Evolutionary conservation across 2,113 vertebrate genomes (phyloP), one percentile per base, ranked within the genome.

Genomic region (Cavia porcellus): DNA sequence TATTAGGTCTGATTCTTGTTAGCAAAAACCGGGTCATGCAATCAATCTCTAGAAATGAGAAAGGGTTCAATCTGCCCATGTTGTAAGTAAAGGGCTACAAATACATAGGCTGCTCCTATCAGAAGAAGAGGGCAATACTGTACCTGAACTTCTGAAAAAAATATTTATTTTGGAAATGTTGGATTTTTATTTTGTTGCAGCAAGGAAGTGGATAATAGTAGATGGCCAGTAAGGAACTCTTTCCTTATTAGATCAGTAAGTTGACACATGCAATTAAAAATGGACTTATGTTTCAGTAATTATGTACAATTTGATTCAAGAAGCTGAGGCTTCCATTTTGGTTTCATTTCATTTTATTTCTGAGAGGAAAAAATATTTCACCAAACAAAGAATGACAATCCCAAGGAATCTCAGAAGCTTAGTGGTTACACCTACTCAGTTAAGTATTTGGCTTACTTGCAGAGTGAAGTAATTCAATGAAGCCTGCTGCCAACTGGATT

Each of bases 401-500:
- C 92, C 25, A 62, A 62, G 38, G 50, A 96, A 68, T 90, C 32
- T 84, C 96, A 95, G 83, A 86, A 86, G 93, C 66, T 70, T 52
- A 28, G 92, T 88, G 59, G 77, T 92, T 89, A 96, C 70, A 93
- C 91, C 91, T 97, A 95, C 64, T 94, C 96, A 86, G 85, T 96
- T 96, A 88, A 68, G 66, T 82, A 68, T 88, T 95, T 98, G 97
- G 89, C 86, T 94, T 64, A 30, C 62, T 96, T 59, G 32, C 59
- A 92, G 77, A 92, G 86, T 93, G 92, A 96, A 94, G 94, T 95
- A 81, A 96, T 93, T 75, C 92, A 38, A 96, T 87, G 79, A 89
- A 89, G 35, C 47, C 90, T 92, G 92, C 93, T 88, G 93, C 70
- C 77, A n/a, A 93, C 80, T 79, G 66, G 75, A 28, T 95, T 55